phyloP scores from a whole-genome alignment of 2,113 vertebrate species.

The Centropus unirufus region DNA sequence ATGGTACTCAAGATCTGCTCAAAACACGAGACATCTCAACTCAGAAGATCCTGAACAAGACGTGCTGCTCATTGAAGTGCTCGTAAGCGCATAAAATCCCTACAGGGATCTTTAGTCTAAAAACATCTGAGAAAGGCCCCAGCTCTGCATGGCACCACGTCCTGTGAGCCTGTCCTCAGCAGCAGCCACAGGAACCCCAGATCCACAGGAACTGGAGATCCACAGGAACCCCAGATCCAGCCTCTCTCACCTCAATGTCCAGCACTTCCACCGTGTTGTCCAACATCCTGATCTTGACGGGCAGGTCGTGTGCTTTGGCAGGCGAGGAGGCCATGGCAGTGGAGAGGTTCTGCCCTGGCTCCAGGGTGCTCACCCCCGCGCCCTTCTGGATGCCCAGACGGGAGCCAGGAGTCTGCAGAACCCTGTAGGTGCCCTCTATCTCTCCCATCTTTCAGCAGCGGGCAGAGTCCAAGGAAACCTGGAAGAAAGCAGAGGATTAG shows the following conservation, averaged over 20 bases:
- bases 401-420: slow-evolving; percentile 87
- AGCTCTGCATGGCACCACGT: background rate
- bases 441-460: slow-evolving; percentile 87
- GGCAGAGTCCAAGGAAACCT: background rate
- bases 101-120: background rate
- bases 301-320: slow-evolving; percentile 62
- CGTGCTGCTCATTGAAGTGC: background rate
- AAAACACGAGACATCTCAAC: background rate
- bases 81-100: background rate
- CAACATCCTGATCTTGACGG: slow-evolving; percentile 85
- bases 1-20: background rate
- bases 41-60: background rate
- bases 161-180: background rate
- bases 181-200: too few relatives aligned
- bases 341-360: slow-evolving; percentile 83
- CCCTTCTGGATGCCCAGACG: slow-evolving; percentile 85
- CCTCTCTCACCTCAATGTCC: slow-evolving; percentile 84
- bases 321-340: slow-evolving; percentile 46
- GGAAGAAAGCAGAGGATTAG: background rate
- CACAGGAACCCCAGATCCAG: background rate
- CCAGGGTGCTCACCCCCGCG: slow-evolving; percentile 88
- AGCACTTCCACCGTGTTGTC: slow-evolving; percentile 87
- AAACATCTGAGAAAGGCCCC: accelerated
- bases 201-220: too few relatives aligned
- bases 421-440: slow-evolving; percentile 90